phyloP scores from a whole-genome alignment of 30 jellyfish, hydroid and myxozoan genomes.

The Aurelia aurita region DNA sequence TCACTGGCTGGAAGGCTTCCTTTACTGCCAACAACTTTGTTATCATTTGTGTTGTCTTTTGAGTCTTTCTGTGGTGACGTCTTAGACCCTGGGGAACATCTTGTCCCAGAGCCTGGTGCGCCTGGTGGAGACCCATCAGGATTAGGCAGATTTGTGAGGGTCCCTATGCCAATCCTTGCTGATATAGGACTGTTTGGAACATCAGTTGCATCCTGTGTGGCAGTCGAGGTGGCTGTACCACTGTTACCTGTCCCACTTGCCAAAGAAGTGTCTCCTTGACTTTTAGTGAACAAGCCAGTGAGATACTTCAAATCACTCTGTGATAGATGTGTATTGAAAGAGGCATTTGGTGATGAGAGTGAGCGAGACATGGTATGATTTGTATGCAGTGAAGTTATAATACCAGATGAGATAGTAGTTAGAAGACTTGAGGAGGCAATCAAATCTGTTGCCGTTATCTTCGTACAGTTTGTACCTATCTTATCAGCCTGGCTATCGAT shows the following conservation, averaged over 20 bases:
- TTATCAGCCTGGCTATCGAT: not conserved
- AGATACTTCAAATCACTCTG: constrained; percentile 59
- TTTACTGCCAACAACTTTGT: not conserved
- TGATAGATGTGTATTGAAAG: constrained; percentile 44
- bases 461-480: not conserved
- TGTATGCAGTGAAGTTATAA: not conserved
- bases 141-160: constrained; percentile 62
- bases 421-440: not conserved
- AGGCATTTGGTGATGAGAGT: not conserved
- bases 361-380: not conserved
- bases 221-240: not conserved
- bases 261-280: constrained; percentile 1
- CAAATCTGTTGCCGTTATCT: not conserved
- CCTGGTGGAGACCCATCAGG: constrained; percentile 72
- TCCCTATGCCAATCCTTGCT: constrained; percentile 75
- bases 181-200: constrained; percentile 82
- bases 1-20: not conserved
- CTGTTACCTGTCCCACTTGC: no score
- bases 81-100: constrained; percentile 52
- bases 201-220: constrained; percentile 1
- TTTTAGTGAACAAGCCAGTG: constrained; percentile 44
- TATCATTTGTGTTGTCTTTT: not conserved
- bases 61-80: constrained; percentile 28
- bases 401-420: no score
- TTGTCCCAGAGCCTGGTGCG: constrained; percentile 36